Percentiles rank a stretch among this genome's conserved stretches.
Conservation (phyloP, 2,113 vertebrate genomes). For the Osmerus eperlanus region DNA sequence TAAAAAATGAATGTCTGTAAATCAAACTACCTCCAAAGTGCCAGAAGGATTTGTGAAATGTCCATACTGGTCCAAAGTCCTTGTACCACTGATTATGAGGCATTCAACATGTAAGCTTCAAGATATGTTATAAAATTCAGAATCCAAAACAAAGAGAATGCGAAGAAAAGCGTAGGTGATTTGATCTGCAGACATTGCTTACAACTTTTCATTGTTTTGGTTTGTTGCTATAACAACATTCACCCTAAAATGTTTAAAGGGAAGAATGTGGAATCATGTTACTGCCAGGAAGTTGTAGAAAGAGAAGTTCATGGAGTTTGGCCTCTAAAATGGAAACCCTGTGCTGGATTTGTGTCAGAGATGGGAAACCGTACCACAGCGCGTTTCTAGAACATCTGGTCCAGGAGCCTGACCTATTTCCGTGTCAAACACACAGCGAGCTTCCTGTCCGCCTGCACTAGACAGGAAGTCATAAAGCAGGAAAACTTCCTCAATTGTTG, state of each 20-base stretch:
- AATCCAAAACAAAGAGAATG: not conserved
- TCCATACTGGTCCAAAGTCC: not conserved
- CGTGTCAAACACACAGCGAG: conserved; percentile 39
- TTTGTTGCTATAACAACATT: too few relatives aligned
- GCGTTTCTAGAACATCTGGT: conserved; percentile 34
- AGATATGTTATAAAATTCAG: not conserved
- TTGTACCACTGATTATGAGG: too few relatives aligned
- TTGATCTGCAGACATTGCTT: too few relatives aligned
- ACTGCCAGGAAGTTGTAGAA: too few relatives aligned
- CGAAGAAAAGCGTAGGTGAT: not conserved
- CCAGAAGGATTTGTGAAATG: conserved; percentile 10
- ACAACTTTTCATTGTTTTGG: too few relatives aligned
- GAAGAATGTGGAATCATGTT: too few relatives aligned
- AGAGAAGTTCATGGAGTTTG: not conserved
- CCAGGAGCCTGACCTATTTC: conserved; percentile 50
- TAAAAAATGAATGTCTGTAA: conserved; percentile 44
- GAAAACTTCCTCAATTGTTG: conserved; percentile 72
- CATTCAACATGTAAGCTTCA: not conserved
- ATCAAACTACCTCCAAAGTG: conserved; percentile 41
- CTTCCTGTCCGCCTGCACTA: conserved; percentile 53
- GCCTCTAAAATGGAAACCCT: conserved; percentile 2
- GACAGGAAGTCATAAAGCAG: conserved; percentile 73
- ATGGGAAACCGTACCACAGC: not conserved
- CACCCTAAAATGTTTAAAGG: too few relatives aligned
- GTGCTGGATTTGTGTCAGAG: not conserved